Evolutionary conservation across 2,888 invertebrate species (phyloP).

Genomic region (Azorinus chamasolen): DNA sequence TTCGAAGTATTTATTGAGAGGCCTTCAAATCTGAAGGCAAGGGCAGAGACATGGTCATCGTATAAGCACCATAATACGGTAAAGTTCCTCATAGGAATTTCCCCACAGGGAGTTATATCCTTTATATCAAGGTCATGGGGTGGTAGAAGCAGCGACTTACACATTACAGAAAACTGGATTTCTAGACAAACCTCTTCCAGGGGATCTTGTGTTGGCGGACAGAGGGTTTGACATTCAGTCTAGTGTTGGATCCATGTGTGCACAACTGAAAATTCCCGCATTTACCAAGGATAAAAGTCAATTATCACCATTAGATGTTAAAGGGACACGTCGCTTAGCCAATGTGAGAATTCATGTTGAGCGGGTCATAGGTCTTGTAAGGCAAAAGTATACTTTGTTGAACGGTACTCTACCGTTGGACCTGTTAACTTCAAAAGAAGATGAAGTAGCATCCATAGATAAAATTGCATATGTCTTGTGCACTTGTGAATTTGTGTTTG

Average conservation of each 20-base stretch:
- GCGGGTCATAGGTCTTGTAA: constrained; percentile 56
- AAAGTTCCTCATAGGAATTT: constrained; percentile 70
- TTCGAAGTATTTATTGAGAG: too few relatives aligned
- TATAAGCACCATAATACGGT: constrained; percentile 71
- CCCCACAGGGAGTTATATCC: constrained; percentile 66
- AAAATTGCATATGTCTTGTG: constrained; percentile 8
- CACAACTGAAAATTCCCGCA: constrained; percentile 34
- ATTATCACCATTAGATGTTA: constrained; percentile 53
- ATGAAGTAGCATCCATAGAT: background rate
- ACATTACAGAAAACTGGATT: constrained; percentile 67
- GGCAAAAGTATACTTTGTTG: constrained; percentile 62
- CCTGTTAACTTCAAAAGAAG: constrained; percentile 10
- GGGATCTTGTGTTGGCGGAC: constrained; percentile 62
- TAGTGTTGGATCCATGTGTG: constrained; percentile 24
- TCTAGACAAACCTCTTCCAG: constrained; percentile 60
- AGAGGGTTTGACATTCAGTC: constrained; percentile 47
- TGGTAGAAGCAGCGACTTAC: constrained; percentile 67
- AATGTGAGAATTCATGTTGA: constrained; percentile 64
- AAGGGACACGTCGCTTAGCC: constrained; percentile 53
- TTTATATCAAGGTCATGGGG: constrained; percentile 71
- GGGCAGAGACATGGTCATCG: constrained; percentile 64
- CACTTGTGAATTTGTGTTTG: background rate
- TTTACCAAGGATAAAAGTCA: constrained; percentile 52
- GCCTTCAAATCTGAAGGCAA: constrained; percentile 56
- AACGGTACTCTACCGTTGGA: constrained; percentile 47